phyloP scores from a whole-genome alignment of 2,113 vertebrate species.

The Trinectes maculatus region DNA sequence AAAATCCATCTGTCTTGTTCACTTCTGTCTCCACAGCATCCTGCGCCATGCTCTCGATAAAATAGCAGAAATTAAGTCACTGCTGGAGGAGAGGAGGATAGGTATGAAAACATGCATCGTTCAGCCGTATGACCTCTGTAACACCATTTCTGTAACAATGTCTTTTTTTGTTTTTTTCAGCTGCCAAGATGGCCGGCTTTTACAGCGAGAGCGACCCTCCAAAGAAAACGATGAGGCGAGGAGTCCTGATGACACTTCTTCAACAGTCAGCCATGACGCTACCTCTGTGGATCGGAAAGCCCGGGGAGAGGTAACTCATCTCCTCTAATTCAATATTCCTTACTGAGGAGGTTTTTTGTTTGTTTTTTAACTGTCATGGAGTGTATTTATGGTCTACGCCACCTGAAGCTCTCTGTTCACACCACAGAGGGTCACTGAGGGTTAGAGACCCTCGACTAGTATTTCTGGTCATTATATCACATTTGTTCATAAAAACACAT shows the following conservation, averaged over 20 bases:
- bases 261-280: constrained; percentile 95
- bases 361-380: too few relatives aligned
- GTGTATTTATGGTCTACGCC: too few relatives aligned
- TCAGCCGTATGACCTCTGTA: not conserved
- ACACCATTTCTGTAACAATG: not conserved
- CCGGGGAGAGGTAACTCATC: constrained; percentile 86
- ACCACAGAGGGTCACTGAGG: too few relatives aligned
- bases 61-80: constrained; percentile 92
- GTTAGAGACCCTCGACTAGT: too few relatives aligned
- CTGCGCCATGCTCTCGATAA: constrained; percentile 90
- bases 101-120: constrained; percentile 73
- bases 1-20: not conserved
- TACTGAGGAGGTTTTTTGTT: too few relatives aligned
- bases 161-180: constrained; percentile 65
- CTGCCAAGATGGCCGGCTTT: constrained; percentile 89
- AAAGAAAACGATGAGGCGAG: constrained; percentile 91
- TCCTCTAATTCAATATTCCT: too few relatives aligned
- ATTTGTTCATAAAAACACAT: too few relatives aligned
- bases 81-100: constrained; percentile 90
- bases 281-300: constrained; percentile 93
- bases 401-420: too few relatives aligned
- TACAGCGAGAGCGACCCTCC: constrained; percentile 91
- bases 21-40: constrained; percentile 77
- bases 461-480: too few relatives aligned
- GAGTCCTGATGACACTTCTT: constrained; percentile 92